phyloP scores from a whole-genome alignment of 2,113 vertebrate species.

The Calidris pugnax region DNA sequence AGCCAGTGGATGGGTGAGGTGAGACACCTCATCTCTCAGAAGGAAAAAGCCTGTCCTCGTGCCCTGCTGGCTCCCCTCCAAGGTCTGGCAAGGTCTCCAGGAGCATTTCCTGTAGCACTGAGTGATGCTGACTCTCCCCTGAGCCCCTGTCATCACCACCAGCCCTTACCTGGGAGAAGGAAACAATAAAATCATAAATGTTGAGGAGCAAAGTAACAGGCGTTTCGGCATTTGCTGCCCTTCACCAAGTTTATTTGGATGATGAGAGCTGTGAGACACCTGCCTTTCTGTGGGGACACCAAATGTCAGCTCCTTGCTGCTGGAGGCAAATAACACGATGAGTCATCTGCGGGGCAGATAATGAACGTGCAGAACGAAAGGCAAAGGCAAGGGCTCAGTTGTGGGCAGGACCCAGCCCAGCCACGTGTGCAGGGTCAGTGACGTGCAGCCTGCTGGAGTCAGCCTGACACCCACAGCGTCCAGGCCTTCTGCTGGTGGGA shows the following conservation, averaged over 20 bases:
- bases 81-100: not conserved
- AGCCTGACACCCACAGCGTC: not conserved
- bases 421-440: fast-evolving
- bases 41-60: not conserved
- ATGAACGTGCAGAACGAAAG: not conserved
- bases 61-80: not conserved
- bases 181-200: not conserved
- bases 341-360: not conserved
- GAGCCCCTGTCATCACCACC: fast-evolving
- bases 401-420: not conserved
- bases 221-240: not conserved
- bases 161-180: not conserved
- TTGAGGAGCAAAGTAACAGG: not conserved
- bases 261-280: not conserved
- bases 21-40: not conserved
- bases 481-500: not conserved
- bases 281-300: not conserved
- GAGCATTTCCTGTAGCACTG: fast-evolving
- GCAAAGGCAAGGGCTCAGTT: not conserved
- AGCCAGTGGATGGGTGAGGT: not conserved
- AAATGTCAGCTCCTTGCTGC: not conserved
- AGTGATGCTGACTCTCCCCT: not conserved
- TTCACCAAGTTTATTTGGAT: not conserved
- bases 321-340: not conserved
- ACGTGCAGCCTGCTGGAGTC: not conserved